Evolutionary conservation across 2,888 invertebrate species (phyloP).

Genomic region (Parnassius apollo): DNA sequence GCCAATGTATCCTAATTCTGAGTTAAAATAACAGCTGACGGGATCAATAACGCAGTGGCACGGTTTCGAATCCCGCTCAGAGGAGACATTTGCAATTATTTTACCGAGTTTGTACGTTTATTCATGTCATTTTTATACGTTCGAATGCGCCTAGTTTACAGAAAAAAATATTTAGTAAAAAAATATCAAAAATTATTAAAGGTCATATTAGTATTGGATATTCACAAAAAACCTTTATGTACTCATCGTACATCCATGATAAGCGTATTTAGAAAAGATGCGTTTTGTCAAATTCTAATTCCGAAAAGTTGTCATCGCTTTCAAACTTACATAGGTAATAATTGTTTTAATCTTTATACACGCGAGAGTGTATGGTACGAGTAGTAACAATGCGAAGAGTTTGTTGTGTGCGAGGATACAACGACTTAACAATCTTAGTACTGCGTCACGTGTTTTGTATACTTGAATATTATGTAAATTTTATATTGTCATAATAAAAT

Average conservation of each 20-base stretch:
- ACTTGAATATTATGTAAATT: not conserved
- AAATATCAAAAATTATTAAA: no score
- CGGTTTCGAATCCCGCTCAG: no score
- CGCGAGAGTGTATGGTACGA: conserved; percentile 10
- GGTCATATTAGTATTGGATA: not conserved
- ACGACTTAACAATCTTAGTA: not conserved
- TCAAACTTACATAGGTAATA: conserved; percentile 26
- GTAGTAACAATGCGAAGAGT: not conserved
- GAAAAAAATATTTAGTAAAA: no score
- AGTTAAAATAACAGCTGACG: no score
- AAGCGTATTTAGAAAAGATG: conserved; percentile 10
- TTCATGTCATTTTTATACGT: no score
- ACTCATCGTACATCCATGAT: conserved; percentile 2
- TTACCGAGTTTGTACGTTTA: no score
- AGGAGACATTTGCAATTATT: no score
- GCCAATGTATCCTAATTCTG: no score
- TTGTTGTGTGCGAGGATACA: not conserved
- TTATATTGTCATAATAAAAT: not conserved
- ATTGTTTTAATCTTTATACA: conserved; percentile 33
- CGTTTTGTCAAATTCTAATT: conserved; percentile 33
- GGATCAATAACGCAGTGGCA: no score
- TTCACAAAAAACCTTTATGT: not conserved
- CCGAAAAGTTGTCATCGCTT: conserved; percentile 41
- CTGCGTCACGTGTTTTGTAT: not conserved
- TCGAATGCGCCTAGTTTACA: no score